phyloP scores from a whole-genome alignment of 2,888 invertebrate genomes.

The Leptopterna dolabrata region DNA sequence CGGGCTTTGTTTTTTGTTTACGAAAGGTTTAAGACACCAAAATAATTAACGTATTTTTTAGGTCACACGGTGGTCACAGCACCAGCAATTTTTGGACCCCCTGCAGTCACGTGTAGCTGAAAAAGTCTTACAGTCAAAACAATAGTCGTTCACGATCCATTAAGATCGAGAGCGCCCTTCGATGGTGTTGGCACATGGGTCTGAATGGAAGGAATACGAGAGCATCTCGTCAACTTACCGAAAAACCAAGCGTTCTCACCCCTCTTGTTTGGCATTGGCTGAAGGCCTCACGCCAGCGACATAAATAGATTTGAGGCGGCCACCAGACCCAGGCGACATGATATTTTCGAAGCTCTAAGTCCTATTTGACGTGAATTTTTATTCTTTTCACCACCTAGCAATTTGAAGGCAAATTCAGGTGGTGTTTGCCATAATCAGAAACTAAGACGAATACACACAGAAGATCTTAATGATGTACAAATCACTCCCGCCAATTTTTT shows the following conservation, averaged over 20 bases:
- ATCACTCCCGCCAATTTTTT: too few relatives aligned
- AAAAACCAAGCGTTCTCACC: neutral
- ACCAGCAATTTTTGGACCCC: too few relatives aligned
- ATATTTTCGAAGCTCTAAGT: conserved; percentile 39
- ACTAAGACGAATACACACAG: too few relatives aligned
- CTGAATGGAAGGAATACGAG: conserved; percentile 26
- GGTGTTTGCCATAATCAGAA: too few relatives aligned
- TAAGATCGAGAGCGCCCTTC: neutral
- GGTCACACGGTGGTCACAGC: too few relatives aligned
- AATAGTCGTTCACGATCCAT: neutral
- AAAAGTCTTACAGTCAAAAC: neutral
- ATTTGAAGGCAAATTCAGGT: too few relatives aligned
- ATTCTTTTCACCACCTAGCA: neutral
- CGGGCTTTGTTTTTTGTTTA: too few relatives aligned
- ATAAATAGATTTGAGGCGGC: conserved; percentile 23
- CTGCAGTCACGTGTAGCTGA: too few relatives aligned
- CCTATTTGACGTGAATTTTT: neutral
- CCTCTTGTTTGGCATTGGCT: conserved; percentile 38
- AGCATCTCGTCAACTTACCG: conserved; percentile 34
- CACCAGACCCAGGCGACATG: conserved; percentile 33
- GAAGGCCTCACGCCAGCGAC: conserved; percentile 26
- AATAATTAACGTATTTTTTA: too few relatives aligned
- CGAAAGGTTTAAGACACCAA: too few relatives aligned
- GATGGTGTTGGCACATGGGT: neutral
- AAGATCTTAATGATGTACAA: too few relatives aligned